Base-by-base conservation (phyloP, 2,113 vertebrate genomes). In the Cyanistes caeruleus region DNA sequence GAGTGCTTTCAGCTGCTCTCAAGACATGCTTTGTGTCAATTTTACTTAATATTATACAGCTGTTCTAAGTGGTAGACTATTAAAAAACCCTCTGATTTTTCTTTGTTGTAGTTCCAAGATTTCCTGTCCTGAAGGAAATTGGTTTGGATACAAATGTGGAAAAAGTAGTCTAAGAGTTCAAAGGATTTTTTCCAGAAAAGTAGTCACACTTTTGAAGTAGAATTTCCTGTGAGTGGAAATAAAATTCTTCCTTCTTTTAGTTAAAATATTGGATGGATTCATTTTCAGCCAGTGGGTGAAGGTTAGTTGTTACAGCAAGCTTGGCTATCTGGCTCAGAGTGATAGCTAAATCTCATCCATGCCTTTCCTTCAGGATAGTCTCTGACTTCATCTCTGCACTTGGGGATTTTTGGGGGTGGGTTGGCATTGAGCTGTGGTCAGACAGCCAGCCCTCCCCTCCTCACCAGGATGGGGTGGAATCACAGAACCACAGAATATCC, bases 101-200 rank as follows among this genome's bases (percentile, higher is more conserved):
- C 64, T 89, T 84, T 91, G 73, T 72, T 93, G 39, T 43, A 18
- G 24, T 82, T 87, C 58, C 62, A 94, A 56, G 82, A 59, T 91
- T 91, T 89, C 49, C 33, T 82, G 2, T 80, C 56, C 70, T 82
- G 53, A 85, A 91, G 65, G 73, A 90, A 94, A 82, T 52, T 44
- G 14, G 5, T 64, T 43, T 84, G 77, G 52, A 74, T 87, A 31
- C 39, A 91, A 85, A 89, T 64, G 41, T 84, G 59, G 84, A 91
- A 86, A 75, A 91, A 63, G 41, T 65, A 78, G 20, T 55, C 53
- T 46, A 62, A 43, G 9, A 39, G 48, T 84, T 87, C 39, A 77
- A 77, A 91, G 77, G 35, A 60, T 90, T 82, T 89, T 84, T 89
- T 76, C 35, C 70, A 56, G 74, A 93, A 81, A 75, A 84, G 62